phyloP scores from a whole-genome alignment of 2,113 vertebrate species.

The Pollimyrus isidori region DNA sequence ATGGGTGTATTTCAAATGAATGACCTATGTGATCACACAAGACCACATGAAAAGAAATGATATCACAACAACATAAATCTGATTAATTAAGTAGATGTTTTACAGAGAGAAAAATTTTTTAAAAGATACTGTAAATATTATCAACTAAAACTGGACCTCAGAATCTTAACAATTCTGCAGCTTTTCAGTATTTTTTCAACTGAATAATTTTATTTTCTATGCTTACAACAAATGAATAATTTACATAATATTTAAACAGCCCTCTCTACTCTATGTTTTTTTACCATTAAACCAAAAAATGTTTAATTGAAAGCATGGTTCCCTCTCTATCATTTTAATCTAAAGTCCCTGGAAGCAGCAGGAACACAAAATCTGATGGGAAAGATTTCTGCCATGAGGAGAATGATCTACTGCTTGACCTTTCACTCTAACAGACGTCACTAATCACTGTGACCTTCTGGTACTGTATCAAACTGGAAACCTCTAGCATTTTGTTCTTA shows the following conservation, averaged over 20 bases:
- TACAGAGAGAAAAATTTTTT: neutral
- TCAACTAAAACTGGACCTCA: neutral
- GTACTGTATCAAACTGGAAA: neutral
- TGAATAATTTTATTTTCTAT: neutral
- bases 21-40: neutral
- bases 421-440: slow-evolving; percentile 27
- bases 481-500: slow-evolving; percentile 7
- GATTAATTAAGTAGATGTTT: neutral
- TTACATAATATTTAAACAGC: neutral
- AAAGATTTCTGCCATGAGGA: slow-evolving; percentile 17
- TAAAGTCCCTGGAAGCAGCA: neutral
- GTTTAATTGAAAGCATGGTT: neutral
- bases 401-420: slow-evolving; percentile 25
- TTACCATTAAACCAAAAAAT: neutral
- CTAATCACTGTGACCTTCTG: slow-evolving; percentile 21
- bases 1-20: neutral
- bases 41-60: neutral
- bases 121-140: neutral
- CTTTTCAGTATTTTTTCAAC: neutral
- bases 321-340: neutral
- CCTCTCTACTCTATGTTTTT: neutral
- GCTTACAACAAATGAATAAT: neutral
- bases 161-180: neutral
- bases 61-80: neutral
- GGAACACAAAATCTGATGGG: slow-evolving; percentile 6